phyloP scores from a whole-genome alignment of 2,888 invertebrate species.

The Chelonus formosanus region DNA sequence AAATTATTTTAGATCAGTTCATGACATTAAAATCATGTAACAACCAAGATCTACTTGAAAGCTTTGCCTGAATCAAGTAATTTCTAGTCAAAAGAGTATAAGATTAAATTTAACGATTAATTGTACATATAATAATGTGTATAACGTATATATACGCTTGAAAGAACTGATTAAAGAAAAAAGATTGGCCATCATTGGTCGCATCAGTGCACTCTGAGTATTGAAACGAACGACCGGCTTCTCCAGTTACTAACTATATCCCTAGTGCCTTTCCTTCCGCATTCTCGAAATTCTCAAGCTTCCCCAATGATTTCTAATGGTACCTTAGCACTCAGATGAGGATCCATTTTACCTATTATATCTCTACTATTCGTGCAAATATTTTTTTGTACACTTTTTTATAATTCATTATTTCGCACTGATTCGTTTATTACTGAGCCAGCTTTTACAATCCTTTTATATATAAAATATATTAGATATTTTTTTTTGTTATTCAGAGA shows the following conservation, averaged over 20 bases:
- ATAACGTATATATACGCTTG: background rate
- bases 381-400: conserved; percentile 34
- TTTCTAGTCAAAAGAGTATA: too few species aligned
- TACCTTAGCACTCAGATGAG: conserved; percentile 21
- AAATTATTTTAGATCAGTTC: background rate
- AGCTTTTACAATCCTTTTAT: too few species aligned
- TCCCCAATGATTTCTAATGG: conserved; percentile 54
- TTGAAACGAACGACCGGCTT: conserved; percentile 53
- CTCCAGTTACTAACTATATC: conserved; percentile 55
- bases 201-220: conserved; percentile 46
- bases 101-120: conserved; percentile 20
- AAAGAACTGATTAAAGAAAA: conserved; percentile 38
- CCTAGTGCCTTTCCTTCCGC: conserved; percentile 58
- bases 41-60: background rate
- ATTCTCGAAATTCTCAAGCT: conserved; percentile 54
- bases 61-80: background rate
- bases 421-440: too few species aligned
- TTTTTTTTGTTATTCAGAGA: too few species aligned
- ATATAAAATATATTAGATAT: too few species aligned
- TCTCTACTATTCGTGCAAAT: conserved; percentile 38
- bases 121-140: conserved; percentile 16
- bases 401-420: too few species aligned
- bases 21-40: background rate
- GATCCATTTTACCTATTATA: conserved; percentile 34
- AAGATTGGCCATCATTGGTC: conserved; percentile 44